Evolutionary conservation across 2,113 vertebrate genomes (phyloP), one percentile per base, ranked within the genome.

Genomic region (Ploceus nigricollis): DNA sequence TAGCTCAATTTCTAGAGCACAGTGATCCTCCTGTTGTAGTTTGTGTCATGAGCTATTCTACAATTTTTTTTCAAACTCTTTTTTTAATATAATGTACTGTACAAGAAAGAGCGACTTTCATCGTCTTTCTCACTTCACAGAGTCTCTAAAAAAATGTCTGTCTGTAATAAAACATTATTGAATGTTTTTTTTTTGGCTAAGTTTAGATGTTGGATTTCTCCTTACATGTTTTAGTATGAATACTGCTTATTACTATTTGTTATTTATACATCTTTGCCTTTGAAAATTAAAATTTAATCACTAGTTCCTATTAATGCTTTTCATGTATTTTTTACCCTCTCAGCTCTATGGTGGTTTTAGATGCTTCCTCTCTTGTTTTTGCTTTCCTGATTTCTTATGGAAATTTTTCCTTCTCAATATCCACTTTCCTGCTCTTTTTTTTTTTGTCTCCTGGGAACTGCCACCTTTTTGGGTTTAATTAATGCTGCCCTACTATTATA

Each of bases 231-330:
- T 56, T 30, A 40, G 30, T 61, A 23, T 65, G 70, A 91, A 80
- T 57, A 69, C n/a, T 72, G 31, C 87, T 93, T 63, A 61, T 56
- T 53, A 37, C 66, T 85, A 4, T 58, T 71, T 1, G 19, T 87
- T 48, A 89, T 83, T 87, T 91, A 54, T 21, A 84, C 10, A 30
- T 42, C 3, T 71, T 80, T 82, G 80, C 45, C 31, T 79, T 48
- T 57, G 28, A 82, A 76, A 95, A 93, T 85, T 69, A 94, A 93
- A 87, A 79, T 85, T 42, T 76, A 89, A 93, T 70, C 64, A 70
- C 35, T 50, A 68, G 63, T 68, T 82, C 48, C 35, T 91, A 64
- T 70, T 78, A 89, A 87, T 53, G 51, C 6, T 75, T 63, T 68
- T 82, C 60, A 70, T 53, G 51, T n/a, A 66, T 58, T 53, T 95